Evolutionary conservation across 64 coral and sea anemone species (phyloP).

Genomic region (Porites australiensis): DNA sequence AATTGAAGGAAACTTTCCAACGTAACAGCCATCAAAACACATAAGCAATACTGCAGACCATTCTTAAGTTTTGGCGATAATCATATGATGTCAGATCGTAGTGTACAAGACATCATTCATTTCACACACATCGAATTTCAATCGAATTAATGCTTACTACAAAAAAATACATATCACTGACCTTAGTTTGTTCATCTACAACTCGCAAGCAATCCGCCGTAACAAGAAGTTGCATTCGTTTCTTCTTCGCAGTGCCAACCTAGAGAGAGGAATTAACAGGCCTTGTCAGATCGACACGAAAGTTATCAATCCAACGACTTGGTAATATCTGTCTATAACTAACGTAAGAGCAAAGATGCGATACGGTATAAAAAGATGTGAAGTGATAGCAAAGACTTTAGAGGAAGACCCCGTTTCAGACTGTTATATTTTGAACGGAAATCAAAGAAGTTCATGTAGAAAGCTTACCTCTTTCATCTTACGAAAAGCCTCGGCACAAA

Average conservation of each 20-base stretch:
- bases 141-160: background rate
- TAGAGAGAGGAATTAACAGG: background rate
- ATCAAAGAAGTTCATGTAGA: slow-evolving; percentile 3
- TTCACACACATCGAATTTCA: too few relatives aligned
- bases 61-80: background rate
- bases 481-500: slow-evolving; percentile 94
- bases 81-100: background rate
- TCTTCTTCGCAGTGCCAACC: slow-evolving; percentile 59
- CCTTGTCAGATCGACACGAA: background rate
- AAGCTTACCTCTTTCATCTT: slow-evolving; percentile 86
- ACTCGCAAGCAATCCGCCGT: slow-evolving; percentile 86
- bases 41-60: background rate
- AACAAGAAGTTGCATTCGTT: slow-evolving; percentile 77
- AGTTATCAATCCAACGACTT: background rate
- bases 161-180: slow-evolving; percentile 15
- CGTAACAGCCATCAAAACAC: background rate
- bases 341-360: background rate
- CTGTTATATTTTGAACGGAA: background rate
- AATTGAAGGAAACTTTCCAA: background rate
- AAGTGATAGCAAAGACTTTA: background rate
- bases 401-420: slow-evolving; percentile 42
- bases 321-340: background rate
- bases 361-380: background rate
- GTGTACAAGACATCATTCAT: too few relatives aligned
- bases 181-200: slow-evolving; percentile 88